Conservation (phyloP, 2,113 vertebrate species). For the Dasypus novemcinctus region DNA sequence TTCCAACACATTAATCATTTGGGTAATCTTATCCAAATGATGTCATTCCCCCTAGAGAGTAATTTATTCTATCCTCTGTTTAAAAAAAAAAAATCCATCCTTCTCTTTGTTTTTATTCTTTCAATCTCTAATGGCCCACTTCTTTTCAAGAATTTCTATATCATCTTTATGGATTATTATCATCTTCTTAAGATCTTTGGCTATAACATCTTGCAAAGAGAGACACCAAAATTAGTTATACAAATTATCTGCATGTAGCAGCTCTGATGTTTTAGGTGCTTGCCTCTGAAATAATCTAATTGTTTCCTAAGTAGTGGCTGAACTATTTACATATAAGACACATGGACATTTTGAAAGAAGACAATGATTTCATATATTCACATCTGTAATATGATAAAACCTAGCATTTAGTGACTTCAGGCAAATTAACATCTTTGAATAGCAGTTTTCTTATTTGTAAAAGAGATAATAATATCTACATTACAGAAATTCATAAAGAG, state of each 20-base stretch:
- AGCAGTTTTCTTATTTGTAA: slow-evolving; percentile 27
- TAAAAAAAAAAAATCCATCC: slow-evolving; percentile 39
- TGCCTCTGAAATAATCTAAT: slow-evolving; percentile 15
- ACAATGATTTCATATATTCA: background rate
- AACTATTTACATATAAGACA: slow-evolving; percentile 7
- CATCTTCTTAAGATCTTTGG: slow-evolving; percentile 17
- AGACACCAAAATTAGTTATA: background rate
- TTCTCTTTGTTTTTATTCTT: slow-evolving; percentile 59
- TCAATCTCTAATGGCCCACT: slow-evolving; percentile 5
- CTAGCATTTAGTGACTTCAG: background rate
- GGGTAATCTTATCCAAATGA: slow-evolving; percentile 45
- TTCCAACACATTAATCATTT: slow-evolving; percentile 66
- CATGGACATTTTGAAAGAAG: background rate
- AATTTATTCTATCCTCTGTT: slow-evolving; percentile 47
- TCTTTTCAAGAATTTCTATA: slow-evolving; percentile 30
- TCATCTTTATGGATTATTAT: background rate
- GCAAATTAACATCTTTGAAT: background rate
- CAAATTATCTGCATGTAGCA: background rate
- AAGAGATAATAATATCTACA: background rate
- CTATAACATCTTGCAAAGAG: background rate
- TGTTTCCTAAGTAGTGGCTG: background rate
- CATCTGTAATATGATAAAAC: background rate
- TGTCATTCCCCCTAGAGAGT: slow-evolving; percentile 29
- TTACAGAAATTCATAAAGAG: background rate
- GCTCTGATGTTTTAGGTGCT: background rate